Conservation (phyloP, 2,797 vertebrate genomes). For the Perodicticus potto region DNA sequence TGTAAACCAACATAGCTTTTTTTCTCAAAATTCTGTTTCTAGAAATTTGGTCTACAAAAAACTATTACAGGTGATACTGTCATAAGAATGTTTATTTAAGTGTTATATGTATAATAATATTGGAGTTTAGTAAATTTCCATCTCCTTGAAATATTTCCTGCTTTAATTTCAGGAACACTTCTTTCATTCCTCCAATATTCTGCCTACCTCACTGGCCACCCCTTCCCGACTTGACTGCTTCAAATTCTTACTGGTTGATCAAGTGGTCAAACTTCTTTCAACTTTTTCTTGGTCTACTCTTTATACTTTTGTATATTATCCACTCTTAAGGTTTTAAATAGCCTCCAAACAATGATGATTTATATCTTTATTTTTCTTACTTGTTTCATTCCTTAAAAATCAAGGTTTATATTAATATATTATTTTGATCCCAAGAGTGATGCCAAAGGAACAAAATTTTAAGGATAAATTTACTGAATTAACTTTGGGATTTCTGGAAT, state of each 20-base stretch:
- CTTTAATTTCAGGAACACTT: background rate
- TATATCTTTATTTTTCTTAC: background rate
- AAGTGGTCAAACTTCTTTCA: background rate
- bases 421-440: background rate
- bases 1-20: background rate
- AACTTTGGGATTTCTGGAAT: background rate
- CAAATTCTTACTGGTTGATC: background rate
- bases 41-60: slow-evolving; percentile 9
- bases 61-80: background rate
- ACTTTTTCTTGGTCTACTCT: background rate
- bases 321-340: background rate
- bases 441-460: background rate
- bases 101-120: background rate
- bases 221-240: background rate
- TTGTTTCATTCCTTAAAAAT: background rate
- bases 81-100: background rate
- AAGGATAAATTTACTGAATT: background rate
- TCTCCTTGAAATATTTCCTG: slow-evolving; percentile 11
- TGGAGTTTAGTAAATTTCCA: background rate
- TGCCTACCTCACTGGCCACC: background rate
- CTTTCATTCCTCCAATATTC: slow-evolving; percentile 7
- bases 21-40: slow-evolving; percentile 12
- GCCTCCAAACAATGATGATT: background rate
- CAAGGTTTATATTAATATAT: background rate
- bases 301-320: background rate